Evolutionary conservation across 2,888 invertebrate species (phyloP), one percentile per base, ranked within the genome.

Genomic region (Sarcophaga rosellei): DNA sequence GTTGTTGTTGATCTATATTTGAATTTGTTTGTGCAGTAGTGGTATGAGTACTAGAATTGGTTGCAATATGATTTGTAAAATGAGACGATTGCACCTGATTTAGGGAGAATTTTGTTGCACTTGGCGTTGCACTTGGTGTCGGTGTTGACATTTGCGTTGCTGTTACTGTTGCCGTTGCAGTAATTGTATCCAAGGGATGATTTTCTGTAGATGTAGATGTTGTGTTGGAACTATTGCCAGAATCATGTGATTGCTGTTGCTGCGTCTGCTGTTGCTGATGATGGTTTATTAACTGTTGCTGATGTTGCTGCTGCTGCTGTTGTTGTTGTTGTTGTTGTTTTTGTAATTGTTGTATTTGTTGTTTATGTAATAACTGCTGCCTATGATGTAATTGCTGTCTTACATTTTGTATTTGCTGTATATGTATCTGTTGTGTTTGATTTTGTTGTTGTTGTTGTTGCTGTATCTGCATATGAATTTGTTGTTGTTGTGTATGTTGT

Each of bases 201-300:
- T 93, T 93, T 93, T 84, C 84, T 93, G 93, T 65, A 93, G 93
- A 63, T 21, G 70, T 4, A 94, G 80, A 62, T 66, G 94, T 47
- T 23, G 53, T 59, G 21, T 61, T 80, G 12, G 79, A 65, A 88
- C 94, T 94, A 4, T 94, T 94, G 90, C 94, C 94, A 0, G 94
- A 94, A 74, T 84, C 84, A 15, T 81, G 77, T 5, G 80, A 63
- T 44, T 65, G 83, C 53, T 69, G 66, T 59, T 77, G 69, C 12
- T 17, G 69, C 35, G 45, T 69, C 69, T 72, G 79, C 45, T 65
- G 63, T 69, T 35, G 75, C 4, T 25, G 81, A 15, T 69, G 81
- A 25, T 35, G 35, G 2, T 45, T 68, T 72, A 73, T n/a, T 68
- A 72, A 23, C 4, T 25, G 53, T 59, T 61, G 77, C 20, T 63